Conservation (phyloP, 2,888 invertebrate genomes). For the Augochlorella aurata region DNA sequence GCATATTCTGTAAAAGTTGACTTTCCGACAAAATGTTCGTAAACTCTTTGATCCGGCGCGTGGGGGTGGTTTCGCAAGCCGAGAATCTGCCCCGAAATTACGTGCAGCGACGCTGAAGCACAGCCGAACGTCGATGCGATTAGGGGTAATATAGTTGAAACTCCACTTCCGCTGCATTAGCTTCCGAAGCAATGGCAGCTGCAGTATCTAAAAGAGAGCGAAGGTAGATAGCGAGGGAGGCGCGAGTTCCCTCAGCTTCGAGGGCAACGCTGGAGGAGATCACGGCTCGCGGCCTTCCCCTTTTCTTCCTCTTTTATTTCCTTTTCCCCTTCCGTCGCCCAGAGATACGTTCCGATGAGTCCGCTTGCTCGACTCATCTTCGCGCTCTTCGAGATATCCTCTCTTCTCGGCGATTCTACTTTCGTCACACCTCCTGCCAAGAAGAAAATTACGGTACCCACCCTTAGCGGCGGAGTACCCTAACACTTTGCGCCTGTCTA, state of each 20-base stretch:
- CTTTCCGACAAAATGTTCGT: too few species aligned
- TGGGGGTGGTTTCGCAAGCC: conserved; percentile 28
- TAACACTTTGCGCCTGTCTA: neutral
- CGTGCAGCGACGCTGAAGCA: conserved; percentile 48
- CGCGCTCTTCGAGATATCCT: conserved; percentile 5
- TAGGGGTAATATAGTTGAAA: conserved; percentile 75
- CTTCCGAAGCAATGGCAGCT: conserved; percentile 43
- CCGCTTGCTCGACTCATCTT: neutral
- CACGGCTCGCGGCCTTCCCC: neutral
- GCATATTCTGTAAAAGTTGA: too few species aligned
- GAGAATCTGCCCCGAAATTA: conserved; percentile 62
- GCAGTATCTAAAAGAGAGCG: conserved; percentile 33
- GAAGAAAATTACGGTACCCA: conserved; percentile 40
- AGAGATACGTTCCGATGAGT: neutral
- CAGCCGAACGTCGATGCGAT: conserved; percentile 67
- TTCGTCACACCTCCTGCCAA: neutral
- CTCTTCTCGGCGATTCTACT: neutral
- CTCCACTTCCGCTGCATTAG: conserved; percentile 75
- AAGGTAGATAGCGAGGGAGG: neutral
- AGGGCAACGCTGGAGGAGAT: conserved; percentile 7
- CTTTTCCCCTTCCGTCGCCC: neutral
- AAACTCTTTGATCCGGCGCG: too few species aligned
- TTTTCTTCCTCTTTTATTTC: conserved; percentile 14
- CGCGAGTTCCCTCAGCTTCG: neutral
- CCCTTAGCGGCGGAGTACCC: neutral